A percentile compares a stretch with the other conserved stretches of the same genome.
Evolutionary conservation across 2,888 invertebrate genomes (phyloP).

Genomic region (Keiferia lycopersicella): DNA sequence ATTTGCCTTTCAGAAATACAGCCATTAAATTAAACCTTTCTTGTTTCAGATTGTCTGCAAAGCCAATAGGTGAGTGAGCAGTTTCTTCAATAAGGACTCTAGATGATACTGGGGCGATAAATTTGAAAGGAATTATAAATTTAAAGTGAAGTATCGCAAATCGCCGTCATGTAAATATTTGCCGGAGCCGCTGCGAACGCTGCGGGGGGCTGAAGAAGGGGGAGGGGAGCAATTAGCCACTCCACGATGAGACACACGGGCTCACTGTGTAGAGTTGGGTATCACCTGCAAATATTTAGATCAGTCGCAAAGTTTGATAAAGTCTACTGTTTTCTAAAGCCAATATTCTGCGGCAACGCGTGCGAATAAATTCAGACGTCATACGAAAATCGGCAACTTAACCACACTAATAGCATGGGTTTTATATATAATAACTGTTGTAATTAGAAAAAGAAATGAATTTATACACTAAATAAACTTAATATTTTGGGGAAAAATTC

Average conservation of each 20-base stretch:
- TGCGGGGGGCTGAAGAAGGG: slow-evolving; percentile 34
- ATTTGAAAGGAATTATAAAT: slow-evolving; percentile 70
- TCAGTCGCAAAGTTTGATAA: too few species aligned
- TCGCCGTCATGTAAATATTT: slow-evolving; percentile 67
- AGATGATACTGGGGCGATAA: slow-evolving; percentile 25
- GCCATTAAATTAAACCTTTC: background rate
- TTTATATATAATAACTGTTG: too few species aligned
- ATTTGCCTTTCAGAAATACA: background rate
- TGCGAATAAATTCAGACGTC: too few species aligned
- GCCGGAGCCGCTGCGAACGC: slow-evolving; percentile 43
- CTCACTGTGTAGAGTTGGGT: background rate
- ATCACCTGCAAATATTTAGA: too few species aligned
- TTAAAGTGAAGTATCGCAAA: slow-evolving; percentile 63
- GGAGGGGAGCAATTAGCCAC: slow-evolving; percentile 55
- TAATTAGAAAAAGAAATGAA: too few species aligned
- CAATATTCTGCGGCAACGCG: too few species aligned
- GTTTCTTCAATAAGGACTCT: slow-evolving; percentile 33
- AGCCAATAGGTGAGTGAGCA: slow-evolving; percentile 16
- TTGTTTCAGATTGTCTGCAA: slow-evolving; percentile 13
- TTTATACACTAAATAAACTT: too few species aligned
- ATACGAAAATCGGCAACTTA: too few species aligned
- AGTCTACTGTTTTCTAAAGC: too few species aligned
- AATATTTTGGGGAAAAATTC: too few species aligned
- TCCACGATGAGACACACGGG: slow-evolving; percentile 42
- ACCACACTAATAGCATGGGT: too few species aligned